Base-by-base conservation (phyloP, 2,888 invertebrate species). In the Pseudanteris insignis region DNA sequence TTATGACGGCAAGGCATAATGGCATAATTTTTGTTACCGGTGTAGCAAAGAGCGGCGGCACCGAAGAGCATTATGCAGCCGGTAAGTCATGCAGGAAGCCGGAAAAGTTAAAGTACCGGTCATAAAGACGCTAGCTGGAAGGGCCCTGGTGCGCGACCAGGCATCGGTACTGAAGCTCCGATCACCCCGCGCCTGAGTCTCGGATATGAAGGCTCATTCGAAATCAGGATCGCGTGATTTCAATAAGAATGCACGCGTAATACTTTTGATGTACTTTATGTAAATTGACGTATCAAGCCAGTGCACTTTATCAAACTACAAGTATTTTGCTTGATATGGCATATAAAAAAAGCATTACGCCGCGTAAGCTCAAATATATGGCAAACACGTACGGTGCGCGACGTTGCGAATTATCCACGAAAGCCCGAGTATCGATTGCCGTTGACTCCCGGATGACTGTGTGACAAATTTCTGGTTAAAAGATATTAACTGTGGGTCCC, bases 61-160 rank as follows among this genome's bases (percentile, higher is more conserved):
- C 13, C 43, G 32, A 10, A 14, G 34, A 28, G 60, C 63, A 62
- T 71, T 70, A 61, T 67, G 63, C 24, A 50, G 50, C 10, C 58
- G 59, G 63, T 66, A 67, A 50, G 66, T 48, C 65, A 68, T 62
- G 54, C 68, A 67, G 60, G 68, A 70, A 53, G 64, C 18, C 18
- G 18, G 18, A 18, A 18, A 18, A 18, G 18, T 18, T 18, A 18
- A 18, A 18, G 18, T 6, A 18, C 18, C 18, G 18, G 6, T 6
- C 18, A 18, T 18, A 18, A 18, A 18, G 18, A 18, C 18, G 6
- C 6, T 40, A 51, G 41, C 51, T 41, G 12, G 12, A 13, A n/a
- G 11, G 14, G 24, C 21, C 9, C 13, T 41, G 29, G 29, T 34
- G 29, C 29, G 41, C 24, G 41, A 34, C 36, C 51, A 36, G 40